Evolutionary conservation across 2,888 invertebrate species (phyloP).

Genomic region (Gandaritis pyraliata): DNA sequence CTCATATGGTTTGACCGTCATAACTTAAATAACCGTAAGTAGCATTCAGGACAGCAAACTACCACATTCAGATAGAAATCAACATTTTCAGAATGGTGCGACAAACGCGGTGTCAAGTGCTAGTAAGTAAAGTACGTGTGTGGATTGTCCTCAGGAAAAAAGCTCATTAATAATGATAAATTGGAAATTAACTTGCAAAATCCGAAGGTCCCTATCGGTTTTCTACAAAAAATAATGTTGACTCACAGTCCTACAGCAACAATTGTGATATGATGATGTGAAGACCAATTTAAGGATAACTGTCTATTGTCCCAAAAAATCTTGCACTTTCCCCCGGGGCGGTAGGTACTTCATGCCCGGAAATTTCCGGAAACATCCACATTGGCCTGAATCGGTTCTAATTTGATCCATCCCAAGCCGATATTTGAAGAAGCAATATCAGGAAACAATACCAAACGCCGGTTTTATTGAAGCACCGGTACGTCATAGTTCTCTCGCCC

Average conservation of each 20-base stretch:
- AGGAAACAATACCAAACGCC: constrained; percentile 28
- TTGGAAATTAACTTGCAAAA: not conserved
- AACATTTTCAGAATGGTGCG: not conserved
- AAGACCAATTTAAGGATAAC: not conserved
- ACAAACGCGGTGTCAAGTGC: not conserved
- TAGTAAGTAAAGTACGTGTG: not conserved
- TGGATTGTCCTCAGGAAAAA: not conserved
- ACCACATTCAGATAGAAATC: not conserved
- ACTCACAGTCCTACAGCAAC: not conserved
- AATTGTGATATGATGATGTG: too few species aligned
- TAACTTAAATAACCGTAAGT: too few species aligned
- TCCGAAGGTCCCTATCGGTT: not conserved
- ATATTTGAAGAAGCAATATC: constrained; percentile 32
- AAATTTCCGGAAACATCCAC: constrained; percentile 5
- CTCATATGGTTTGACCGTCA: not conserved
- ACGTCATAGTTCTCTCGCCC: not conserved
- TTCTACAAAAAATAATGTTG: not conserved
- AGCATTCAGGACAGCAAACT: not conserved
- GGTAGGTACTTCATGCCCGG: constrained; percentile 2
- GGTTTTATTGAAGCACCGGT: constrained; percentile 21
- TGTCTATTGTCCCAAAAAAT: not conserved
- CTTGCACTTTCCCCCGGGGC: not conserved
- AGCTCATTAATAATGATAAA: constrained; percentile 10
- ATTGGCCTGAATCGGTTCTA: constrained; percentile 19
- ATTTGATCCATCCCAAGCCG: constrained; percentile 22